Conservation (phyloP, 2,797 vertebrate species). For the Acanthurus lineatus region DNA sequence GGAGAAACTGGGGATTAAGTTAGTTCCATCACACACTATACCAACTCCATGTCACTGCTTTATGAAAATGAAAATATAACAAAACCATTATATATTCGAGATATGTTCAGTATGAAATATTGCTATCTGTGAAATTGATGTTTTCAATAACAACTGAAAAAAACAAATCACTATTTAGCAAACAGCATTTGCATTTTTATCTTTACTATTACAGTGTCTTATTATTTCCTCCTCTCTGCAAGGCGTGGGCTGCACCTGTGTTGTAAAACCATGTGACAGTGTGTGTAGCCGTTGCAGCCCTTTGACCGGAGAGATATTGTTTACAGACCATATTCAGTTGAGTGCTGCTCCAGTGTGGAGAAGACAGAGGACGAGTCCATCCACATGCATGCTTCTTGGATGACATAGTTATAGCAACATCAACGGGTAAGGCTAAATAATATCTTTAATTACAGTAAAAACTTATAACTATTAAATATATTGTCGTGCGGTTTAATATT, state of each 20-base stretch:
- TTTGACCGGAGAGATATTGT: slow-evolving; percentile 73
- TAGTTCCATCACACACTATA: slow-evolving; percentile 46
- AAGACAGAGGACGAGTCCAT: neutral
- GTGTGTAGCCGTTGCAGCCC: slow-evolving; percentile 75
- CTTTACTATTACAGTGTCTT: too few relatives aligned
- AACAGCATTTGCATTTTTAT: neutral
- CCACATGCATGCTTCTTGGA: neutral
- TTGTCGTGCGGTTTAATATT: neutral
- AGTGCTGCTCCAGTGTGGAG: slow-evolving; percentile 10
- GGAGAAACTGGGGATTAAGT: slow-evolving; percentile 69
- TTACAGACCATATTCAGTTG: slow-evolving; percentile 37
- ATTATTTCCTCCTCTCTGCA: neutral
- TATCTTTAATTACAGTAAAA: neutral
- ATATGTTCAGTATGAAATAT: neutral
- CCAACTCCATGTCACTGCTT: slow-evolving; percentile 13
- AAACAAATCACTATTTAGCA: neutral
- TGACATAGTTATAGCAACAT: neutral
- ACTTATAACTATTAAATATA: neutral
- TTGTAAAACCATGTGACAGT: slow-evolving; percentile 54
- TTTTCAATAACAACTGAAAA: neutral
- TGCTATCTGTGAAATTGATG: neutral
- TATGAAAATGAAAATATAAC: slow-evolving; percentile 22
- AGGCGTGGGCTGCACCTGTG: slow-evolving; percentile 21
- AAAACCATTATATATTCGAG: neutral
- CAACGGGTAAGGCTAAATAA: slow-evolving; percentile 24